Conservation (phyloP, 2,888 invertebrate species). For the Bruchidius siliquastri region DNA sequence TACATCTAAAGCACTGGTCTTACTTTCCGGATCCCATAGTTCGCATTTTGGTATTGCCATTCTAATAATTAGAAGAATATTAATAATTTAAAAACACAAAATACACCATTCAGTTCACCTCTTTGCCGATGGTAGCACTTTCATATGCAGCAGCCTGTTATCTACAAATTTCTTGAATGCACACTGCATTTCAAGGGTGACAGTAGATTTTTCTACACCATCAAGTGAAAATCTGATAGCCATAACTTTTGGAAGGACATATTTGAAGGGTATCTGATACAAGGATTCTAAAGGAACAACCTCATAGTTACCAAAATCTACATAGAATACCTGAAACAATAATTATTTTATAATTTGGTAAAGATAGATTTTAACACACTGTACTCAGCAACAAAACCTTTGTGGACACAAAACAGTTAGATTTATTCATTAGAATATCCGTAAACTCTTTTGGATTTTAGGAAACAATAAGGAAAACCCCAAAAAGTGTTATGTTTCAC, state of each 20-base stretch:
- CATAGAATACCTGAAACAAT: conserved; percentile 58
- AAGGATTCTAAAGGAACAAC: conserved; percentile 65
- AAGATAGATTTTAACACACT: too few species aligned
- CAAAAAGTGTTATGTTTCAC: too few species aligned
- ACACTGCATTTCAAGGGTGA: conserved; percentile 59
- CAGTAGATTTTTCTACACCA: conserved; percentile 56
- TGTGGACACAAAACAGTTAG: too few species aligned
- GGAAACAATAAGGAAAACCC: too few species aligned
- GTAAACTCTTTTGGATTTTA: too few species aligned
- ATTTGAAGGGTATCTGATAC: conserved; percentile 70
- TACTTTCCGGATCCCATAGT: conserved; percentile 54
- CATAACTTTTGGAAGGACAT: conserved; percentile 67
- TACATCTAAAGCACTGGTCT: conserved; percentile 57
- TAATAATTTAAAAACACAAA: conserved; percentile 37
- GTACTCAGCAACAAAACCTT: too few species aligned
- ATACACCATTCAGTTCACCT: conserved; percentile 5
- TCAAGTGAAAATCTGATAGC: conserved; percentile 71
- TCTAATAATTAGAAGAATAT: not conserved
- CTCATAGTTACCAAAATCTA: conserved; percentile 78
- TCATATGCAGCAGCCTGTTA: conserved; percentile 59
- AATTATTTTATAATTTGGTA: not conserved
- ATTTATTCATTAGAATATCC: too few species aligned
- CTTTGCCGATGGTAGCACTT: conserved; percentile 64
- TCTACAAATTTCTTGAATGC: conserved; percentile 67
- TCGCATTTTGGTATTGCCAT: conserved; percentile 73